Base-by-base conservation (phyloP, 2,888 invertebrate species). In the Saturnia pavonia region DNA sequence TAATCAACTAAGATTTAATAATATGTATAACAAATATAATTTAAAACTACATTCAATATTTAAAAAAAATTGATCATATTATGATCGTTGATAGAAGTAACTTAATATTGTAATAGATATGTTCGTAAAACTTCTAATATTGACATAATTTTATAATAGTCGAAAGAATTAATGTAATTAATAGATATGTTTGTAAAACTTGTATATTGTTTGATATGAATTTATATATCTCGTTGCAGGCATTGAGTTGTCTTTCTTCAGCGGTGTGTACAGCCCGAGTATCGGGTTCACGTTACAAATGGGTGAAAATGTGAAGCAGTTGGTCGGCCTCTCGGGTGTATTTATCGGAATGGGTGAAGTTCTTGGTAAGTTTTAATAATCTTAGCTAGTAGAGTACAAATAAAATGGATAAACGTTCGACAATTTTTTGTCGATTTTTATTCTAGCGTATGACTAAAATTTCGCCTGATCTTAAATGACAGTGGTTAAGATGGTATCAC, bases 281-380 rank as follows among this genome's bases (percentile, higher is more conserved):
- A 96, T 99, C 75, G 98, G 99, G 0, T 98, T 98, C 86, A 99
- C 98, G 0, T 85, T 94, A 69, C 91, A 95, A 11, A 96, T 99
- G 85, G 97, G 97, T 0, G 95, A 95, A 8, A 95, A 96, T 67
- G 96, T 97, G 0, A 99, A 98, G 83, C 96, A 97, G 77, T 95
- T 98, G 27, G 97, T 99, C 40, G 99, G 99, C 0, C 93, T 99
- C 9, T 98, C 98, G 2, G 99, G 99, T 0, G 98, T 99, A 74
- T 97, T 98, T 83, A 97, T 99, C 77, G 99, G 99, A 57, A 86
- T 97, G 74, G 99, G 99, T 71, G 99, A 99, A 94, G 98, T 99
- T 1, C 88, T 97, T 54, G 99, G 97, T 97, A 84, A 90, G 93
- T 84, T 14, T 19, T 66, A 65, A 7, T 57, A 25, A 57, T 57